Conservation (phyloP, 2,888 invertebrate species). For the Acronicta aceris region DNA sequence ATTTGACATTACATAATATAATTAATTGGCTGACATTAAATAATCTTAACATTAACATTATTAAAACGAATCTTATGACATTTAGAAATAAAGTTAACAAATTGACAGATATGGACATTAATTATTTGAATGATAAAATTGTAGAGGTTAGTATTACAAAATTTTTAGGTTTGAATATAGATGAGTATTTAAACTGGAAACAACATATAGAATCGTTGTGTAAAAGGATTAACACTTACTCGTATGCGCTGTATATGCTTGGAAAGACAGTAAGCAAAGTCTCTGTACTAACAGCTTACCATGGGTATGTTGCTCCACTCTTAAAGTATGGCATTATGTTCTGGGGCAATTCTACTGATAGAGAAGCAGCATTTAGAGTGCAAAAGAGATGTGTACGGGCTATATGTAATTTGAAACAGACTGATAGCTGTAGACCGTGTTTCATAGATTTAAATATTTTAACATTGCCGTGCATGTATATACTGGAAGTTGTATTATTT, state of each 20-base stretch:
- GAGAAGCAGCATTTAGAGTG: neutral
- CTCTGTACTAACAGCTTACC: constrained; percentile 1
- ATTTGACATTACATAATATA: constrained; percentile 4
- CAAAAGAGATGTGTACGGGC: constrained; percentile 6
- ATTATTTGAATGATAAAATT: no score
- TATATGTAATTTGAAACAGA: constrained; percentile 3
- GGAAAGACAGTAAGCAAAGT: neutral
- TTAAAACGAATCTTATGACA: constrained; percentile 6
- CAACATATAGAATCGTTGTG: neutral
- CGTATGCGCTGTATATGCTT: no score
- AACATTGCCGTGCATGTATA: constrained; percentile 5
- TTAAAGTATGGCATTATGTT: constrained; percentile 1
- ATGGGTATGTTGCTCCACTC: constrained; percentile 2
- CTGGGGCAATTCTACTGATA: constrained; percentile 3
- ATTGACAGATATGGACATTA: no score
- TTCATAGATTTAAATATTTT: constrained; percentile 4
- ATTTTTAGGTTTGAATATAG: constrained; percentile 1
- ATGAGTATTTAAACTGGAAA: constrained; percentile 4
- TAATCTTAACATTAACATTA: constrained; percentile 5
- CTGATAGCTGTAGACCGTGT: constrained; percentile 7
- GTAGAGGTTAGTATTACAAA: no score
- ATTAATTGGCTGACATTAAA: constrained; percentile 5
- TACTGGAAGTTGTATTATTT: constrained; percentile 5
- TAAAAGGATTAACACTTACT: neutral
- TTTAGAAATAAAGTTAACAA: neutral